phyloP scores from a whole-genome alignment of 2,797 vertebrate species.

The Pseudochaenichthys georgianus region DNA sequence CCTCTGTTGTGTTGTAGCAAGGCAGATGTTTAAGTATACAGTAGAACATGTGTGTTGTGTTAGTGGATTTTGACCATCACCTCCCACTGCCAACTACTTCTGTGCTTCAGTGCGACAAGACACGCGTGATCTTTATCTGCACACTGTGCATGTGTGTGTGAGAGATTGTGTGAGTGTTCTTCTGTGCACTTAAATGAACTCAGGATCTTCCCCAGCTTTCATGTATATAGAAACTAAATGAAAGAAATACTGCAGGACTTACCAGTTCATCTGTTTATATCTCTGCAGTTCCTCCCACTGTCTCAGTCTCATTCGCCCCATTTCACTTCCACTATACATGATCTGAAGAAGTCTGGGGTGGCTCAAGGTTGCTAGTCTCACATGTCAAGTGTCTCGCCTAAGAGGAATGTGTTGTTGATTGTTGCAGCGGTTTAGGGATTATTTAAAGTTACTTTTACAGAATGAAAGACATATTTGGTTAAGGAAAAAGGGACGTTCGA shows the following conservation, averaged over 20 bases:
- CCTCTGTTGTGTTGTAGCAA: constrained; percentile 30
- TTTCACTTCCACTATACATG: constrained; percentile 19
- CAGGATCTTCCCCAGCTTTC: constrained; percentile 31
- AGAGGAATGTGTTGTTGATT: constrained; percentile 15
- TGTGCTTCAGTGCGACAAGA: constrained; percentile 25
- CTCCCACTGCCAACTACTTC: constrained; percentile 48
- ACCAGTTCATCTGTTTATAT: constrained; percentile 37
- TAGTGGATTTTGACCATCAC: constrained; percentile 39
- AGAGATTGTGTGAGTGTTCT: constrained; percentile 11
- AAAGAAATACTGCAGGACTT: constrained; percentile 31
- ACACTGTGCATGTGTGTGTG: constrained; percentile 3
- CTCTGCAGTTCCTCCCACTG: constrained; percentile 19
- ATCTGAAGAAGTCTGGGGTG: constrained; percentile 29
- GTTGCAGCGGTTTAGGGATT: constrained; percentile 9
- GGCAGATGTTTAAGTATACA: constrained; percentile 58
- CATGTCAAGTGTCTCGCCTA: constrained; percentile 30
- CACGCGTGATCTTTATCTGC: constrained; percentile 31
- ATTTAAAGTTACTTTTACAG: constrained; percentile 8
- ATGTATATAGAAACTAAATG: constrained; percentile 42
- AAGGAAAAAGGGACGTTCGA: constrained; percentile 2
- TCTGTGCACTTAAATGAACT: constrained; percentile 55
- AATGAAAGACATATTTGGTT: constrained; percentile 20
- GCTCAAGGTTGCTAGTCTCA: constrained; percentile 16
- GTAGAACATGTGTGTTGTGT: constrained; percentile 40
- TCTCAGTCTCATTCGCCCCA: constrained; percentile 38